These are phyloP conservation scores for Ophion obscuratus DNA, from an alignment of 2,888 invertebrate species.

Conservation along the genomic window DNA sequence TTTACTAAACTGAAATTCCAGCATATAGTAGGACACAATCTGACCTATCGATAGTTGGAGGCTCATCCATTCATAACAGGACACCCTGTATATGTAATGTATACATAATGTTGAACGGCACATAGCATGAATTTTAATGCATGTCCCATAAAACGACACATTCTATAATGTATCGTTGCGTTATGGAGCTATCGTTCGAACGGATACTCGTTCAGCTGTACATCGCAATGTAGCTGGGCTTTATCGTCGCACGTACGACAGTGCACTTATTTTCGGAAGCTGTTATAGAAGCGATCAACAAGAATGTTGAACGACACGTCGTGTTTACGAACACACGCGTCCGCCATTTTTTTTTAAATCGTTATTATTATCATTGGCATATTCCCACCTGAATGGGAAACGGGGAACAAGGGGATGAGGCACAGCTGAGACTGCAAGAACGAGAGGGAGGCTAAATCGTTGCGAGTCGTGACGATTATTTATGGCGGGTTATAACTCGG, in stretches of 20 bases:
- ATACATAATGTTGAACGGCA: background rate
- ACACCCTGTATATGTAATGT: no score
- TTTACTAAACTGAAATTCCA: no score
- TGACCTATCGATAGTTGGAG: no score
- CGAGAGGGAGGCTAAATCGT: slow-evolving; percentile 10
- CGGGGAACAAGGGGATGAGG: slow-evolving; percentile 23
- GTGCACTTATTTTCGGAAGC: slow-evolving; percentile 46
- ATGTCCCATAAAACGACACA: slow-evolving; percentile 38
- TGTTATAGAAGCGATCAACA: slow-evolving; percentile 31
- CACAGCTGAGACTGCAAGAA: slow-evolving; percentile 41
- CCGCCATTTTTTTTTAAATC: background rate
- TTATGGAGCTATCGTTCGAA: slow-evolving; percentile 23
- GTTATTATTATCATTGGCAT: slow-evolving; percentile 6
- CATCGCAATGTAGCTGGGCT: slow-evolving; percentile 33
- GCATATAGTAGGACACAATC: no score
- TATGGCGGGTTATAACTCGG: slow-evolving; percentile 31
- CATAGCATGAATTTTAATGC: slow-evolving; percentile 46
- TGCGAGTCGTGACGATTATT: slow-evolving; percentile 44
- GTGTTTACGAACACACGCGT: slow-evolving; percentile 43
- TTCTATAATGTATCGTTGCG: slow-evolving; percentile 37
- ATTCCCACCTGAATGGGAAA: slow-evolving; percentile 26
- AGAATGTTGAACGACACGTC: slow-evolving; percentile 42
- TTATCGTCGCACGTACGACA: slow-evolving; percentile 38
- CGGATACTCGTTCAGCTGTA: slow-evolving; percentile 26
- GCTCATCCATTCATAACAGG: no score